Percentiles rank a stretch among this genome's conserved stretches.
Evolutionary conservation across 2,888 invertebrate species (phyloP).

Genomic region (Drosophila formosana): DNA sequence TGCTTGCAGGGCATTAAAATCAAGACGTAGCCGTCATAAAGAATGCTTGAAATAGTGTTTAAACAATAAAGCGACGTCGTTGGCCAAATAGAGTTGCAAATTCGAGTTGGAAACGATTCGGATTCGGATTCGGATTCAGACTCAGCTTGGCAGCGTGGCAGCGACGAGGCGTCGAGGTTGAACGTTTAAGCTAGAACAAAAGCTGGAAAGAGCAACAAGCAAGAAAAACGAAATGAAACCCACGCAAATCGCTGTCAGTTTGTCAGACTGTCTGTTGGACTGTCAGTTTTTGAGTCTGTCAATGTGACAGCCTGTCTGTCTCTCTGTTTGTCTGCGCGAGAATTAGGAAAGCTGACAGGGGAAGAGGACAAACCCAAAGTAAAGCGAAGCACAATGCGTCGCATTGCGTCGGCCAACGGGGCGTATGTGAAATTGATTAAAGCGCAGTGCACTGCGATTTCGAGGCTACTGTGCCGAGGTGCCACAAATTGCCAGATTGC

Average conservation of each 20-base stretch:
- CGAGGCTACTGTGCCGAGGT: conserved; percentile 60
- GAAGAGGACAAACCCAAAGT: conserved; percentile 34
- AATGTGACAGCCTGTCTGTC: conserved; percentile 8
- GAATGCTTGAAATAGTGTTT: conserved; percentile 47
- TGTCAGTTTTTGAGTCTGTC: conserved; percentile 21
- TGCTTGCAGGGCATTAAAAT: conserved; percentile 27
- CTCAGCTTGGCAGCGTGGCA: background rate
- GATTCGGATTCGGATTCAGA: conserved; percentile 2
- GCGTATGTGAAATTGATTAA: conserved; percentile 62
- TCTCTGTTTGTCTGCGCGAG: conserved; percentile 21
- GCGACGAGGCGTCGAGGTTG: conserved; percentile 67
- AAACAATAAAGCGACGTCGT: conserved; percentile 40
- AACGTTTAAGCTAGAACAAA: conserved; percentile 71
- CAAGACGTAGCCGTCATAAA: conserved; percentile 60
- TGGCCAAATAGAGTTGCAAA: conserved; percentile 71
- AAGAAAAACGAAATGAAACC: conserved; percentile 27
- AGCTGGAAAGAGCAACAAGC: conserved; percentile 12
- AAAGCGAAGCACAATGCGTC: conserved; percentile 27
- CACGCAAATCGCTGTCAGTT: conserved; percentile 60
- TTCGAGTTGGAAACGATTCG: conserved; percentile 32
- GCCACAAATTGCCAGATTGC: conserved; percentile 39
- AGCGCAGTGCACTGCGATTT: conserved; percentile 52
- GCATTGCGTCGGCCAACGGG: conserved; percentile 45
- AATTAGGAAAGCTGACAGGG: conserved; percentile 68
- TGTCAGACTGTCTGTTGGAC: conserved; percentile 27